A percentile compares a stretch with the other conserved stretches of the same genome.
phyloP scores from a whole-genome alignment of 92 coral and sea anemone genomes.

The Umimayanthus kanabou region DNA sequence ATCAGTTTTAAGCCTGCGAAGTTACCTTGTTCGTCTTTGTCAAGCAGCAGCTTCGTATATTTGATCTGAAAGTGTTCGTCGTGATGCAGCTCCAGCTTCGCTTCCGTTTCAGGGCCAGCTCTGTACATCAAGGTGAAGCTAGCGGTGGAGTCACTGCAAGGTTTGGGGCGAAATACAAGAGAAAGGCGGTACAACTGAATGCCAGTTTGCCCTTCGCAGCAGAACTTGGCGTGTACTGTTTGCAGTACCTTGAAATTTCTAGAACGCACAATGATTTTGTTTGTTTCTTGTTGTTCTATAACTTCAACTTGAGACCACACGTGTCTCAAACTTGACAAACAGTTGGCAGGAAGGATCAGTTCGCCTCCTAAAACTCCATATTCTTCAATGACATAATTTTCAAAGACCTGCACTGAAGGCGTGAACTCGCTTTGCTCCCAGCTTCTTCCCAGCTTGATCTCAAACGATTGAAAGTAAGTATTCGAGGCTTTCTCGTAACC shows the following conservation, averaged over 20 bases:
- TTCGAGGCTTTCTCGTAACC: neutral
- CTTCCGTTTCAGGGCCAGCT: neutral
- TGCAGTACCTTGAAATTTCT: neutral
- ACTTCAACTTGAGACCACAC: neutral
- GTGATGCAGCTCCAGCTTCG: constrained; percentile 10
- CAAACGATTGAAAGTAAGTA: constrained; percentile 12
- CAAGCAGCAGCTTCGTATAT: neutral
- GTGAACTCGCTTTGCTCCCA: neutral
- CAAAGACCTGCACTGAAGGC: constrained; percentile 16
- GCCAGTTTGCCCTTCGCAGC: neutral
- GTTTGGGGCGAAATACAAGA: neutral
- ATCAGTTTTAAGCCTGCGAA: neutral
- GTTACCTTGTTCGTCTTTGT: neutral
- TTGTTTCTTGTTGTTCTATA: neutral
- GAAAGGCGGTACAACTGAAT: constrained; percentile 8
- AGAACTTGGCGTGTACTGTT: neutral
- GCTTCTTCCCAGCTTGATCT: neutral
- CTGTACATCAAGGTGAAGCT: neutral
- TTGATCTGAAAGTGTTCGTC: constrained; percentile 21
- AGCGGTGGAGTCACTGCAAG: neutral
- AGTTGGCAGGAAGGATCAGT: neutral
- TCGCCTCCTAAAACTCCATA: constrained; percentile 14
- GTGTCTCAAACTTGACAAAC: neutral
- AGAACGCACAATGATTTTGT: constrained; percentile 7
- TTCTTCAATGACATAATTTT: neutral